Percentiles rank a stretch among this genome's conserved stretches.
These are phyloP conservation scores for Atta cephalotes DNA, from an alignment of 1,140 invertebrate species.

Conservation along the genomic window DNA sequence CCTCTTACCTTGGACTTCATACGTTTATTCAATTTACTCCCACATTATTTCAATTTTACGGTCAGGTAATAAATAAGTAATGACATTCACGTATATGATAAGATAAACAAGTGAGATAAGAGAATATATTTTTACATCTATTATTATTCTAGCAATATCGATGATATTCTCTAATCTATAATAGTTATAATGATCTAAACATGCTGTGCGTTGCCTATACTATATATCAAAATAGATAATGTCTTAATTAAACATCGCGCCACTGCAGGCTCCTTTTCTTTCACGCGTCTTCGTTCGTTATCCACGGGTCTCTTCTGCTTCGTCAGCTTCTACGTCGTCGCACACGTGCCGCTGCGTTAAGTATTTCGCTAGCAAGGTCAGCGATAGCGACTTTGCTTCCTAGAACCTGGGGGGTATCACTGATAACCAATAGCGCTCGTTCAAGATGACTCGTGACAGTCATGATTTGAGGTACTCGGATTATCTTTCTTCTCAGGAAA, in stretches of 20 bases:
- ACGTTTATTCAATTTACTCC: constrained; percentile 22
- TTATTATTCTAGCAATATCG: background rate
- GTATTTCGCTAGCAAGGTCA: constrained; percentile 70
- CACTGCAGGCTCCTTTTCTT: constrained; percentile 24
- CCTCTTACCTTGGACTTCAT: background rate
- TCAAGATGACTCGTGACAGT: constrained; percentile 52
- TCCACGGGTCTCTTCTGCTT: constrained; percentile 44
- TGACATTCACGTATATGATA: background rate
- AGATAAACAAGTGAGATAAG: constrained; percentile 8
- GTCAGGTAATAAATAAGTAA: background rate
- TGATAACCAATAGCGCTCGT: constrained; percentile 65
- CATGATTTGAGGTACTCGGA: constrained; percentile 27
- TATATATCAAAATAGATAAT: constrained; percentile 28
- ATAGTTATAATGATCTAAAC: background rate
- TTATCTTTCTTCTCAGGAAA: constrained; percentile 47
- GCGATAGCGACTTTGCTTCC: constrained; percentile 74
- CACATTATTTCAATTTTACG: background rate
- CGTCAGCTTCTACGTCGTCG: constrained; percentile 58
- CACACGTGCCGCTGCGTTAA: constrained; percentile 68
- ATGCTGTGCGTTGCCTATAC: too few species aligned
- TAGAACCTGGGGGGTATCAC: constrained; percentile 69
- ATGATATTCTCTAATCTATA: background rate
- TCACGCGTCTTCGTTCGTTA: constrained; percentile 35
- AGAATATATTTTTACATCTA: background rate
- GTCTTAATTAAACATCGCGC: constrained; percentile 39